Base-by-base conservation (phyloP, 2,888 invertebrate species). In the Trisateles emortualis region DNA sequence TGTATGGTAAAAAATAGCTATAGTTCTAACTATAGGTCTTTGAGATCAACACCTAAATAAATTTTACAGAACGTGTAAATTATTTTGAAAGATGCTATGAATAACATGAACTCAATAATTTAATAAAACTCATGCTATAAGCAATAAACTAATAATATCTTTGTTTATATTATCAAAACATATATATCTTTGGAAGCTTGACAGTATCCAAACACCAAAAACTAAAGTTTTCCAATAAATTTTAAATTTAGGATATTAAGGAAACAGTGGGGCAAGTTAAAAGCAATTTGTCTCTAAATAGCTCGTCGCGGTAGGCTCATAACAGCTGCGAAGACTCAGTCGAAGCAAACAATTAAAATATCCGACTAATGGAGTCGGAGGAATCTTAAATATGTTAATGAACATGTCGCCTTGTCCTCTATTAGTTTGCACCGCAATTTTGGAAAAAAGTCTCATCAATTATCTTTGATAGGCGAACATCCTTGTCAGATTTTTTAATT, bases 281-380 rank as follows among this genome's bases (percentile, higher is more conserved):
- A 86, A 90, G 87, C 85, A 87, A 91, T 90, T 90, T 90, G 90
- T 90, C 90, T 88, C 80, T 77, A 92, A 91, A 92, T 92, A 92
- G 84, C 83, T 64, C 84, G 69, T 53, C 82, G 87, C 80, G 86
- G 90, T 88, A 86, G 90, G 86, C 81, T 74, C 59, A 71, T 68
- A 83, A 81, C 92, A 92, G 92, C 87, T 92, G 92, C 85, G 59
- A 85, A 83, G 79, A 84, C 87, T 92, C 91, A 86, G 79, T 72
- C 82, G 81, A 69, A 68, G 73, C 81, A 81, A 86, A 91, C 92
- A 92, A 92, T 92, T 91, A 92, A 92, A 92, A 92, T 92, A 90
- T 92, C 91, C 80, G 81, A 78, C 92, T 92, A 92, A 92, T 92
- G 92, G 92, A 92, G 80, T 85, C 69, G 73, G 70, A 76, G 87